Evolutionary conservation across 2,888 invertebrate species (phyloP), one percentile per base, ranked within the genome.

Genomic region (Drosophila kanekoi): DNA sequence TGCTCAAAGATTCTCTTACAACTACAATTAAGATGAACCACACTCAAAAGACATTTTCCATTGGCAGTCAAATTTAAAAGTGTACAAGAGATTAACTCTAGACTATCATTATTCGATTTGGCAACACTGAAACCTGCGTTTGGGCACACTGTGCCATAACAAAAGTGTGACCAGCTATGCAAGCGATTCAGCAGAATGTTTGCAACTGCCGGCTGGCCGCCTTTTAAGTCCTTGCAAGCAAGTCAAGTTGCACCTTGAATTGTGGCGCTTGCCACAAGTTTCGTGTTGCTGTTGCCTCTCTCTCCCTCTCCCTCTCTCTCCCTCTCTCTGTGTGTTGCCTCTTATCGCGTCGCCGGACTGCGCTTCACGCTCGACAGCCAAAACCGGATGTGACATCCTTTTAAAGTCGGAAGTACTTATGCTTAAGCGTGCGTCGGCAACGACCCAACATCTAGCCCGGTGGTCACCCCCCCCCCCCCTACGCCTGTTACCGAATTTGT

Each of bases 381-480:
- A 80, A 86, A 84, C 81, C 90, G 91, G 91, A 91, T 90, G 91
- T 91, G 91, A 91, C 91, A 91, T 91, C 91, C 91, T 91, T 91
- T 91, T 91, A 91, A 91, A 91, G 90, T 91, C 91, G 91, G 91
- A 91, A 91, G 91, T 91, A 91, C 91, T 91, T 91, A 91, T 88
- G 90, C 87, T 87, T 82, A 90, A 87, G 90, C 90, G 89, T 89
- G 91, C 89, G 86, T 83, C 72, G 78, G 48, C 67, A 61, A 57
- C 56, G 63, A 72, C 52, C 67, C 61, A 47, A 38, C 59, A 53
- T 52, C 69, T 59, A 59, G 3, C 13, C 33, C 14, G 18, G n/a
- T n/a, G n/a, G n/a, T n/a, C n/a, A n/a, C n/a, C n/a, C n/a, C n/a
- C n/a, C n/a, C n/a, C n/a, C n/a, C n/a, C n/a, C n/a, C n/a, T n/a